Base-by-base conservation (phyloP, 37 sponge, comb jelly and placozoan genomes). In the Axinella damicornis region DNA sequence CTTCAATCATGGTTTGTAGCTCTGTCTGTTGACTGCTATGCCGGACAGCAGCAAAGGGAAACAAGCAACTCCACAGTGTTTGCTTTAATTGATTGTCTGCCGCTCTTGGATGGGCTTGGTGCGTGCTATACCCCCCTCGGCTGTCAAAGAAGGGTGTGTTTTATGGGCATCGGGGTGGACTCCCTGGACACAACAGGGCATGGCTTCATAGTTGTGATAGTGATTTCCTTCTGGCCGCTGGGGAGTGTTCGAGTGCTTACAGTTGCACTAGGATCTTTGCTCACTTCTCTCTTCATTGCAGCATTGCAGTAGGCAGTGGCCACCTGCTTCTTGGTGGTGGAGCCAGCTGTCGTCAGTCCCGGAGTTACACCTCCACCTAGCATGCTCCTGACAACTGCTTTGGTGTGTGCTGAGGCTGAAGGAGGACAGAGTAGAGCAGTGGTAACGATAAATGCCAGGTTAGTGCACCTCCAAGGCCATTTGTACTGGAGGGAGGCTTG, bases 341-440 rank as follows among this genome's bases (percentile, higher is more conserved):
- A 86, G 15, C 84, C 79, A 5, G 82, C 74, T 37, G 41, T 79
- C 2, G 61, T 65, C 53, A 88, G 60, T 17, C 88, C 88, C 2
- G 81, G 76, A 27, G 59, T 72, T 2, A 20, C 53, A 9, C 31
- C 15, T 25, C 25, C 61, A 1, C 55, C 38, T n/a, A 69, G 46
- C 62, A 82, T 63, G 9, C 70, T 53, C 0, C 80, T 66, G 53
- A 94, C 73, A 11, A 80, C 85, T 19, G 38, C 71, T 35, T 91
- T 91, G 30, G 95, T 91, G 0, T 91, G 73, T 5, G 89, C 85
- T 25, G 84, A 19, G 61, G 95, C 95, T 91, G 41, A 27, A n/a
- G 46, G 46, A n/a, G 46, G 9, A 46, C 6, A 46, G 9, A 46
- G 46, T 12, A 12, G 6, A 9, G 46, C 46, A 46, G 9, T 4